A percentile compares a stretch with the other conserved stretches of the same genome.
Conservation (phyloP, 92 coral and sea anemone species). For the Meandrina meandrites region DNA sequence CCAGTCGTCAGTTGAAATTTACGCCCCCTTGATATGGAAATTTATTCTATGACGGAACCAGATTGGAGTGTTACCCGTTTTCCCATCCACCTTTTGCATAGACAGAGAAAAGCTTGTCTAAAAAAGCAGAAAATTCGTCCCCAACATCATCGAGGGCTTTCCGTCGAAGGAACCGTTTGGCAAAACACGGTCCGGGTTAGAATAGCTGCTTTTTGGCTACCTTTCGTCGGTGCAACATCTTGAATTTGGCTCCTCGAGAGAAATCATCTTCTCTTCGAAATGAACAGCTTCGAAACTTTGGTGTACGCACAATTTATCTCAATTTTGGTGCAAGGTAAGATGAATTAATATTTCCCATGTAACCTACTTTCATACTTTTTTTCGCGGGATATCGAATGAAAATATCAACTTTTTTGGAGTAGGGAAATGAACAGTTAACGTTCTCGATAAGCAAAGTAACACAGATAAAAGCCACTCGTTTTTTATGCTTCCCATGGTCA, state of each 20-base stretch:
- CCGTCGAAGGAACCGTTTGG: neutral
- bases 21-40: slow-evolving; percentile 2
- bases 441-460: neutral
- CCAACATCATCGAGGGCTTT: neutral
- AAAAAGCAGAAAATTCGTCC: neutral
- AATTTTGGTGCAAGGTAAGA: slow-evolving; percentile 9
- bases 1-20: neutral
- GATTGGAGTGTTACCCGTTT: neutral
- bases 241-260: neutral
- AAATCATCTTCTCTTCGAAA: neutral
- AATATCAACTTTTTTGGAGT: neutral
- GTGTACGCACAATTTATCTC: neutral
- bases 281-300: neutral
- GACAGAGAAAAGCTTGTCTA: neutral
- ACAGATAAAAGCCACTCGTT: neutral
- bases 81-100: neutral
- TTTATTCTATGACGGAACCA: slow-evolving; percentile 3
- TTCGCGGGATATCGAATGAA: neutral
- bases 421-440: neutral
- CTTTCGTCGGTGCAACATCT: neutral
- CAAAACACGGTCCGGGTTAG: neutral
- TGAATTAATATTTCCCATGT: neutral
- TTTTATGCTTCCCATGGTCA: neutral
- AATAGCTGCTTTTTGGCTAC: neutral
- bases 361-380: neutral